Conservation (phyloP, 2,888 invertebrate species). For the Scaptomyza reducta region DNA sequence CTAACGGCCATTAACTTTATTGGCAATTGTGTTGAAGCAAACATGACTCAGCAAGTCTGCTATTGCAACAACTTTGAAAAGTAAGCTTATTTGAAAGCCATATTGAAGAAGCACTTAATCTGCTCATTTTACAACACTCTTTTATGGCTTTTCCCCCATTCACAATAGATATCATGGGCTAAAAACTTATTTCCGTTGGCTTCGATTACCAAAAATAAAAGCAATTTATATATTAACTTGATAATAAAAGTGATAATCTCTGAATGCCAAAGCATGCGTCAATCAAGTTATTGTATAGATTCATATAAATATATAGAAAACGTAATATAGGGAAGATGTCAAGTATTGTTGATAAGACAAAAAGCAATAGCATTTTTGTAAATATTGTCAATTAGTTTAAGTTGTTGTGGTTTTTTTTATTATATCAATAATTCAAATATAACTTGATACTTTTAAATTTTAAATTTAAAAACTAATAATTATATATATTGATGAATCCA, state of each 20-base stretch:
- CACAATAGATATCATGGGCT: not conserved
- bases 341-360: constrained; percentile 35
- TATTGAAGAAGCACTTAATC: not conserved
- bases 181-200: constrained; percentile 16
- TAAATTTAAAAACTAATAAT: constrained; percentile 7
- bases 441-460: constrained; percentile 13
- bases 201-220: constrained; percentile 2
- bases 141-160: not conserved
- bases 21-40: constrained; percentile 1
- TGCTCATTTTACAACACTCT: not conserved
- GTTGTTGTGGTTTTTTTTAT: not conserved
- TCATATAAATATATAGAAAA: not conserved
- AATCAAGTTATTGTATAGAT: constrained; percentile 30
- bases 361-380: constrained; percentile 5
- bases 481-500: constrained; percentile 4
- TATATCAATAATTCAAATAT: not conserved
- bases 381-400: constrained; percentile 13
- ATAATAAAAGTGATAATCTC: constrained; percentile 60
- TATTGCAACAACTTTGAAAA: not conserved
- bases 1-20: constrained; percentile 16
- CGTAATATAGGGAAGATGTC: not conserved
- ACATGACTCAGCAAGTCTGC: constrained; percentile 8
- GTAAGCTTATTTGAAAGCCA: not conserved
- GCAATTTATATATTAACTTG: constrained; percentile 25
- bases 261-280: constrained; percentile 41